These are phyloP conservation scores for Coreius guichenoti DNA, from an alignment of 2,797 vertebrate genomes.

Conservation along the genomic window DNA sequence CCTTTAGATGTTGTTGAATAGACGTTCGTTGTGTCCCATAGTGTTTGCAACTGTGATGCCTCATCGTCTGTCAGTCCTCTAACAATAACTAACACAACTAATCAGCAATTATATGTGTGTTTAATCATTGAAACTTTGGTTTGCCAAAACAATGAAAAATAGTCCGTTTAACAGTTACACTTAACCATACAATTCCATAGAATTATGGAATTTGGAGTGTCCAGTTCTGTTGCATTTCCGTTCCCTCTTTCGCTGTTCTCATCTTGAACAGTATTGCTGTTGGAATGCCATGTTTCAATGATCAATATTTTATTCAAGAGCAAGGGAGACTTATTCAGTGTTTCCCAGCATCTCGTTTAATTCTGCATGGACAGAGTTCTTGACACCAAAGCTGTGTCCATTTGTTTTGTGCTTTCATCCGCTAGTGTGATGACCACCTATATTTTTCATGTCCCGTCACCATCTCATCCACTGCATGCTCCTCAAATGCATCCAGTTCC, in stretches of 20 bases:
- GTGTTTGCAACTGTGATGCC: conserved; percentile 30
- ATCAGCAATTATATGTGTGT: background rate
- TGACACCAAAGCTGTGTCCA: background rate
- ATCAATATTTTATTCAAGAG: background rate
- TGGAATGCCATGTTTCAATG: conserved; percentile 2
- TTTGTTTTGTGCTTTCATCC: conserved; percentile 29
- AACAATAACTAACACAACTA: conserved; percentile 33
- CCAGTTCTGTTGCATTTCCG: background rate
- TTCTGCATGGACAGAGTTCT: conserved; percentile 25
- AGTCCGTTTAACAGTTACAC: background rate
- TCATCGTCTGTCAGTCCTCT: conserved; percentile 29
- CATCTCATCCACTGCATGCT: conserved; percentile 58
- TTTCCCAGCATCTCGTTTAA: background rate
- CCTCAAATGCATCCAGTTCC: conserved; percentile 55
- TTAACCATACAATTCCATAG: too few species aligned
- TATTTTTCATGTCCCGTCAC: conserved; percentile 44
- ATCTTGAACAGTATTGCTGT: background rate
- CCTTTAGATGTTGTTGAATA: background rate
- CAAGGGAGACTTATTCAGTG: background rate
- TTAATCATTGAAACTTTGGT: conserved; percentile 22
- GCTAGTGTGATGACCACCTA: conserved; percentile 11
- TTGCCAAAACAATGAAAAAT: background rate
- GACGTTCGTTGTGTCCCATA: background rate
- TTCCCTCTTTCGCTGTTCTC: background rate
- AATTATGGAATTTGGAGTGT: background rate